A percentile compares a stretch with the other conserved stretches of the same genome.
Conservation (phyloP, 2,113 vertebrate species). For the Candoia aspera region DNA sequence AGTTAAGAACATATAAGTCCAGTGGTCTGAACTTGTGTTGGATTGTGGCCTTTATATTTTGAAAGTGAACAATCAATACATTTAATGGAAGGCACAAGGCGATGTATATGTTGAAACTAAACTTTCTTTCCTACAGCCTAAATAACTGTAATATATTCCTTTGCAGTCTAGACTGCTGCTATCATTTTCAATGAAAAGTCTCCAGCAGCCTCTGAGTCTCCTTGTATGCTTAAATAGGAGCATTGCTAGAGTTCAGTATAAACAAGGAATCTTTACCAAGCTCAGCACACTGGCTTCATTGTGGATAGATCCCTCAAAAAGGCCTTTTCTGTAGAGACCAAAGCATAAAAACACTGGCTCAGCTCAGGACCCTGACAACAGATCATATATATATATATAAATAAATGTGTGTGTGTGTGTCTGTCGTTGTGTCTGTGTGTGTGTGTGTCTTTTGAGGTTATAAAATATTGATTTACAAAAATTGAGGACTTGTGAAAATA, state of each 20-base stretch:
- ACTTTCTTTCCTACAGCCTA: conserved; percentile 38
- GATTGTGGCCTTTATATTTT: background rate
- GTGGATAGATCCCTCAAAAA: conserved; percentile 28
- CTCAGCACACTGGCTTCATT: conserved; percentile 47
- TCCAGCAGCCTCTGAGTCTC: conserved; percentile 38
- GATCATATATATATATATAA: conserved; percentile 10
- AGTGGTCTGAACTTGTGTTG: background rate
- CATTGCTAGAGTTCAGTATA: conserved; percentile 43
- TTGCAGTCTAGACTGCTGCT: conserved; percentile 37
- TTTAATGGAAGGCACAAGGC: background rate
- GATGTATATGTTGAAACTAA: conserved; percentile 35
- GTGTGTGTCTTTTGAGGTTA: background rate
- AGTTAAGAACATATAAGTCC: background rate
- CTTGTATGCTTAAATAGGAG: conserved; percentile 33
- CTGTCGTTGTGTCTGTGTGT: too few species aligned
- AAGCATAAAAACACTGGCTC: conserved; percentile 33
- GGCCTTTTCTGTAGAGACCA: conserved; percentile 43
- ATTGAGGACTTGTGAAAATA: conserved; percentile 44
- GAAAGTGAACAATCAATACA: conserved; percentile 35
- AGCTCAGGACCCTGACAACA: background rate
- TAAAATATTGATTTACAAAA: conserved; percentile 54
- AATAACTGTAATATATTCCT: conserved; percentile 39
- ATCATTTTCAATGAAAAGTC: conserved; percentile 48
- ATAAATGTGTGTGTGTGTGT: background rate
- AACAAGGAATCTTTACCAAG: conserved; percentile 56